phyloP scores from a whole-genome alignment of 2,113 vertebrate genomes.

The Podarcis raffonei region DNA sequence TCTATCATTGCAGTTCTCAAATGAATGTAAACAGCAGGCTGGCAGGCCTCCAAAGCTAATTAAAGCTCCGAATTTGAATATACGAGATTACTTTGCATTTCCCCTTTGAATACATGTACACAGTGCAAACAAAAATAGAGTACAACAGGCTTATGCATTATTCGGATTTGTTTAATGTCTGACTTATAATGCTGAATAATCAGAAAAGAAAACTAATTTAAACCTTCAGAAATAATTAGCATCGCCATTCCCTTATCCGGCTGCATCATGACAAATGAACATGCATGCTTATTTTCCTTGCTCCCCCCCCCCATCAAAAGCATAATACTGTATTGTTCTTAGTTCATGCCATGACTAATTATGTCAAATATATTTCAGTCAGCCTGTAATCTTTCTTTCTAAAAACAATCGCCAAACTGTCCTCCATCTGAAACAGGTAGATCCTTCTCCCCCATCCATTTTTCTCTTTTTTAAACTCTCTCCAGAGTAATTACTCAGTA shows the following conservation, averaged over 20 bases:
- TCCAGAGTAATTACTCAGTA: neutral
- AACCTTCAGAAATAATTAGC: conserved; percentile 2
- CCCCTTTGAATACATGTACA: conserved; percentile 37
- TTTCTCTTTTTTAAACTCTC: neutral
- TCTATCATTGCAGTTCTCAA: conserved; percentile 54
- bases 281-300: neutral
- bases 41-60: conserved; percentile 63
- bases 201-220: conserved; percentile 1
- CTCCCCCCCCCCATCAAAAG: conserved; percentile 8
- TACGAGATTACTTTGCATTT: conserved; percentile 62
- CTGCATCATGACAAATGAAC: conserved; percentile 6
- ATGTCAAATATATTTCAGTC: neutral
- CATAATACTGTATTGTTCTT: conserved; percentile 10
- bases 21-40: conserved; percentile 52
- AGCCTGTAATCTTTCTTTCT: neutral
- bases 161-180: conserved; percentile 37
- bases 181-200: conserved; percentile 43
- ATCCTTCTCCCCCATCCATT: neutral
- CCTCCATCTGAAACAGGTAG: neutral
- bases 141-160: conserved; percentile 44
- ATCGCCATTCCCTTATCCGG: neutral
- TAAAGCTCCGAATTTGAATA: conserved; percentile 64
- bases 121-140: conserved; percentile 47
- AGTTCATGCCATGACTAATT: neutral
- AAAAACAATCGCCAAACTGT: neutral